Conservation (phyloP, 1,140 invertebrate genomes). For the Euglossa dilemma region DNA sequence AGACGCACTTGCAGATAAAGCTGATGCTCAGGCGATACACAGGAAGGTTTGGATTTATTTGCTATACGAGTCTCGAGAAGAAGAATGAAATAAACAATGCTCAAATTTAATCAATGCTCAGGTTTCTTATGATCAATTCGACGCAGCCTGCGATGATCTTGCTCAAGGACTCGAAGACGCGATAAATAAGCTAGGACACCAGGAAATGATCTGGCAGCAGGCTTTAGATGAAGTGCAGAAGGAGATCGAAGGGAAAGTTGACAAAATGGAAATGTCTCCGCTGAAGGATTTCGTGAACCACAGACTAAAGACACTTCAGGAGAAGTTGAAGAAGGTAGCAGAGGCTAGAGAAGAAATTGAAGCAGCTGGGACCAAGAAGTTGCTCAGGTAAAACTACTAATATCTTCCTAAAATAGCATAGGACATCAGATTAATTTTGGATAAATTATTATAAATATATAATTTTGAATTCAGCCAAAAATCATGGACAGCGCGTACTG, state of each 20-base stretch:
- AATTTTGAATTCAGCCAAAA: too few relatives aligned
- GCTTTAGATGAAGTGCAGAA: conserved; percentile 86
- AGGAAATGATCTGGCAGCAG: conserved; percentile 79
- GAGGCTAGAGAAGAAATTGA: conserved; percentile 85
- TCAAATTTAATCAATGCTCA: conserved; percentile 7
- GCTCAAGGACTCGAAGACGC: conserved; percentile 85
- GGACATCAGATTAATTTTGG: too few relatives aligned
- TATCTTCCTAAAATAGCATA: too few relatives aligned
- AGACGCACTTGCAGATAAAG: conserved; percentile 87
- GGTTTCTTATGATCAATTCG: conserved; percentile 88
- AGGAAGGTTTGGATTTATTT: conserved; percentile 80
- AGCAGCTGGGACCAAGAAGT: conserved; percentile 87
- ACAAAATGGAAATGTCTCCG: conserved; percentile 86
- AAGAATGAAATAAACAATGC: too few relatives aligned
- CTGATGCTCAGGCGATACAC: conserved; percentile 85
- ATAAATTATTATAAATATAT: too few relatives aligned
- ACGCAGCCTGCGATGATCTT: conserved; percentile 86
- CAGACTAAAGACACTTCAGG: conserved; percentile 85
- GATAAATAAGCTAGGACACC: conserved; percentile 84
- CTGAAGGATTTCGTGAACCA: conserved; percentile 86
- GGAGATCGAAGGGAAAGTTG: conserved; percentile 86
- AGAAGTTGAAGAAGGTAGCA: conserved; percentile 84
- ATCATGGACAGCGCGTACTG: too few relatives aligned
- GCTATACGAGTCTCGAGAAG: too few relatives aligned
- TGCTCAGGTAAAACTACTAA: conserved; percentile 80